These are phyloP conservation scores for Lagopus leucura DNA, from an alignment of 2,113 vertebrate genomes.

Conservation along the genomic window DNA sequence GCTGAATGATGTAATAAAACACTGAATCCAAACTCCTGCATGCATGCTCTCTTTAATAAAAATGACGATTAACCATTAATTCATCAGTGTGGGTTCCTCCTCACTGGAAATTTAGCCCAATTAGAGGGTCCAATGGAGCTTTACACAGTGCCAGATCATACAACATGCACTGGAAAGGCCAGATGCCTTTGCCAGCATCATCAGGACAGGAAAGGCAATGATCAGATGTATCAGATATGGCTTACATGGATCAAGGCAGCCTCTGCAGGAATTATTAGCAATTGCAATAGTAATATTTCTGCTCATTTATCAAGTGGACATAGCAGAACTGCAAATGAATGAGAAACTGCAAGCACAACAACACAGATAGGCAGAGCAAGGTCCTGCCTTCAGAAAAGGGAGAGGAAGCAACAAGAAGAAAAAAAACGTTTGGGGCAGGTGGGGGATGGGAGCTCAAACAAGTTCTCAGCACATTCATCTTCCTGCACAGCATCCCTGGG, in stretches of 20 bases:
- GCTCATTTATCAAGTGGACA: not conserved
- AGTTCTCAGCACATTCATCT: not conserved
- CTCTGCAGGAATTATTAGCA: not conserved
- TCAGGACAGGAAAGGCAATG: not conserved
- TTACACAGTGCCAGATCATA: not conserved
- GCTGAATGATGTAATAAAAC: not conserved
- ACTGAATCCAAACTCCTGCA: not conserved
- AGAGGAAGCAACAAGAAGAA: not conserved
- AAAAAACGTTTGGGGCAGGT: not conserved
- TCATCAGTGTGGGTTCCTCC: not conserved
- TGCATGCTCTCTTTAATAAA: not conserved
- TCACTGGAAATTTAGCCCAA: not conserved
- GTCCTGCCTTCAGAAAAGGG: not conserved
- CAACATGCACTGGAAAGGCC: not conserved
- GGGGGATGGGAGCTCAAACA: not conserved
- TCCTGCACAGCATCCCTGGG: not conserved
- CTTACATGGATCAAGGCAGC: accelerated
- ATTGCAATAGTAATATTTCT: not conserved
- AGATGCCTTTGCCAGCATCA: not conserved
- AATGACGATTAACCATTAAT: not conserved
- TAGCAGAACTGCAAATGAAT: accelerated
- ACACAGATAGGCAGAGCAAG: not conserved
- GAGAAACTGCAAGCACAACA: not conserved
- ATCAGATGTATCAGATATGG: accelerated
- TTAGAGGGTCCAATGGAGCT: not conserved